These are phyloP conservation scores for Myotis planiceps DNA, from an alignment of 2,797 vertebrate species.

Conservation along the genomic window DNA sequence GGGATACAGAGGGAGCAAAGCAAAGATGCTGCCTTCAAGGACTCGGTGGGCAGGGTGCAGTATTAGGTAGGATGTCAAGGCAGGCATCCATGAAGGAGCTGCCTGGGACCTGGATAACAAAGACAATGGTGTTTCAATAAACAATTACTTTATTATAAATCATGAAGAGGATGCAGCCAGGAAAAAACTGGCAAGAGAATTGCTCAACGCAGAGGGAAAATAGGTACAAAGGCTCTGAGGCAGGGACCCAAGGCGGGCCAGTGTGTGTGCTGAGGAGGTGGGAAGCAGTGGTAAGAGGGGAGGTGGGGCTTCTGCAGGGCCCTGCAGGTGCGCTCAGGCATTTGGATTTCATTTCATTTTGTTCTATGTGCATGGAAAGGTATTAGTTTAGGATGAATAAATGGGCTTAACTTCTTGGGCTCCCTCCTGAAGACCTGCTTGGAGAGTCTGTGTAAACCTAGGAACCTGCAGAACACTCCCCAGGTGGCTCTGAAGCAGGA, in stretches of 20 bases:
- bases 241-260: not conserved
- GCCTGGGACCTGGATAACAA: not conserved
- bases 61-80: not conserved
- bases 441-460: not conserved
- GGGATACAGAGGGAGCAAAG: not conserved
- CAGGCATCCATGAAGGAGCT: not conserved
- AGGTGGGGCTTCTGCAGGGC: not conserved
- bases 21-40: not conserved
- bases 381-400: not conserved
- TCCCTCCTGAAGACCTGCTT: not conserved
- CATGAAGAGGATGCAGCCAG: not conserved
- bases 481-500: not conserved
- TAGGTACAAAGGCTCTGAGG: not conserved
- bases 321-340: not conserved
- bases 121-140: not conserved
- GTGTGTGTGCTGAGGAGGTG: too few species aligned
- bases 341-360: not conserved
- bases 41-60: not conserved
- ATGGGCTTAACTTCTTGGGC: not conserved
- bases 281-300: fast-evolving
- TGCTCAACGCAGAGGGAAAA: not conserved
- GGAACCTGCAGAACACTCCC: not conserved
- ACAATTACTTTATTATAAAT: not conserved
- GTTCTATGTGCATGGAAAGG: not conserved
- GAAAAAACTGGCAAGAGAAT: not conserved